Conservation (phyloP, 2,797 vertebrate genomes). For the Acanthurus lineatus region DNA sequence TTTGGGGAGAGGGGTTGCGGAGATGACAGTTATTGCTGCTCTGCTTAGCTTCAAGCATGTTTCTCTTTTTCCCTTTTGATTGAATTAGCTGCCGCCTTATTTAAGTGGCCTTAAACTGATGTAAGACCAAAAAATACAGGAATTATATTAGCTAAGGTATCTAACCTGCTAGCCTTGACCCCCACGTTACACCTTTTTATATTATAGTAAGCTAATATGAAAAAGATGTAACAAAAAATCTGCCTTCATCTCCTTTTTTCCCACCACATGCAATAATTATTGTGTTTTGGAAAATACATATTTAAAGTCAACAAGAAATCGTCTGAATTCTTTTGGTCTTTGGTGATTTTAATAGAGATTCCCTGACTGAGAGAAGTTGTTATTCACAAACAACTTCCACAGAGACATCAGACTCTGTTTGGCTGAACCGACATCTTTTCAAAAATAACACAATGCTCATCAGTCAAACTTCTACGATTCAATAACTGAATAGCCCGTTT, state of each 20-base stretch:
- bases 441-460: constrained; percentile 52
- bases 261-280: not conserved
- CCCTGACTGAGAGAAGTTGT: constrained; percentile 30
- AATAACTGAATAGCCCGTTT: constrained; percentile 41
- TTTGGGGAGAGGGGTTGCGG: not conserved
- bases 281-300: not conserved
- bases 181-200: too few species aligned
- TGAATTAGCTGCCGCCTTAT: not conserved
- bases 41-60: not conserved
- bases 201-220: not conserved
- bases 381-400: constrained; percentile 41
- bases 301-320: not conserved
- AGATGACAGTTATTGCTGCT: not conserved
- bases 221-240: not conserved
- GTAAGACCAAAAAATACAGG: not conserved
- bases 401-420: constrained; percentile 24
- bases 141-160: not conserved
- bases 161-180: not conserved
- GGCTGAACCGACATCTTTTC: constrained; percentile 41
- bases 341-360: constrained; percentile 38
- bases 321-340: not conserved
- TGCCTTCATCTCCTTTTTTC: not conserved
- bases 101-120: not conserved
- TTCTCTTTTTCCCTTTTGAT: not conserved
- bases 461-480: constrained; percentile 39